Evolutionary conservation across 2,113 vertebrate species (phyloP), one percentile per base, ranked within the genome.

Genomic region (Carettochelys insculpta): DNA sequence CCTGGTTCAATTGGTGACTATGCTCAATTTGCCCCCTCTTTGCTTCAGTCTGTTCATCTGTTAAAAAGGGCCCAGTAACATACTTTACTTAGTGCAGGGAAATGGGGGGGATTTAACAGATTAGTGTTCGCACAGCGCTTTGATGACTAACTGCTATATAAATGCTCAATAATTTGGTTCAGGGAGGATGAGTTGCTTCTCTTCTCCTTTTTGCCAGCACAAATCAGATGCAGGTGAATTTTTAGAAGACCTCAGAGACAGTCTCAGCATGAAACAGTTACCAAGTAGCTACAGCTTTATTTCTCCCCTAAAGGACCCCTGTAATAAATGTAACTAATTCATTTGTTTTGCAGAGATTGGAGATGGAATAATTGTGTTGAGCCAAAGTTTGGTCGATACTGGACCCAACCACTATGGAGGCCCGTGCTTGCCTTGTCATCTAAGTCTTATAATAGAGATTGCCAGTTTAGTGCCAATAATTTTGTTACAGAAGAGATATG

Each of bases 401-500:
- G 1, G 34, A 73, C 68, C 79, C 1, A 43, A 53, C 20, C 29
- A 86, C 43, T 31, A 43, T 2, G 2, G 6, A 41, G 8, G 47
- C 0, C 0, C 45, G 0, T 6, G 0, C 75, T n/a, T 41, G 38
- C 38, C 41, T 5, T 16, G 0, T 75, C 2, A 13, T 80, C 73
- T 6, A 34, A 56, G 50, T 38, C 54, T 17, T 24, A 3, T 65
- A 75, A 80, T 3, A 29, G 77, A 43, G 2, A 56, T 11, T 50
- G 45, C 7, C 41, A 25, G 25, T 75, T 27, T 25, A 75, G 45
- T 13, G 25, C 13, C 8, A 89, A 7, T 9, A 48, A 13, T 0
- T 4, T 75, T 65, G 53, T 51, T 10, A 6, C 10, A 12, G 82
- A 48, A 61, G 79, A 54, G 41, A 45, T 19, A 4, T 1, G 16